phyloP scores from a whole-genome alignment of 2,888 invertebrate species.

The Cheilosia pagana region DNA sequence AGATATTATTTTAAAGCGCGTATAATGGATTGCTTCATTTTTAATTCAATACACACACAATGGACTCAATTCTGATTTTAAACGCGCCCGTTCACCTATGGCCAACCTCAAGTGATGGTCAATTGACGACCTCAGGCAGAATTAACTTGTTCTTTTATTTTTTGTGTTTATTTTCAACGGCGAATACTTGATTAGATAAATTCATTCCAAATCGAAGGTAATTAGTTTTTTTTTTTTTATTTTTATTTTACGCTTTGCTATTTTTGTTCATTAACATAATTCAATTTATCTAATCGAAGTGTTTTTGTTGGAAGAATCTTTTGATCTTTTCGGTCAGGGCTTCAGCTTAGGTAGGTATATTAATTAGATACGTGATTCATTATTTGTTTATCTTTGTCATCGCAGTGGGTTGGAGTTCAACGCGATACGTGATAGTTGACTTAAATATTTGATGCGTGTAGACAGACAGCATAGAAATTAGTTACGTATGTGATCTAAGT shows the following conservation, averaged over 20 bases:
- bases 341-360: conserved; percentile 1
- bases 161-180: background rate
- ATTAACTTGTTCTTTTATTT: conserved; percentile 3
- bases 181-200: conserved; percentile 37
- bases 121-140: conserved; percentile 39
- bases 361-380: conserved; percentile 23
- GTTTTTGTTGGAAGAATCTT: conserved; percentile 7
- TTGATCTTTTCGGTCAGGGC: conserved; percentile 33
- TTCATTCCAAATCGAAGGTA: conserved; percentile 33
- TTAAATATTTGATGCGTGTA: background rate
- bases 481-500: background rate
- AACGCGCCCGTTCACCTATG: conserved; percentile 50
- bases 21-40: too few relatives aligned
- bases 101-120: conserved; percentile 48
- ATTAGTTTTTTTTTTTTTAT: conserved; percentile 13
- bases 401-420: background rate
- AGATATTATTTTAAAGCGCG: too few relatives aligned
- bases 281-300: conserved; percentile 23
- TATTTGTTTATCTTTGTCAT: background rate
- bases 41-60: too few relatives aligned
- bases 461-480: background rate
- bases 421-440: conserved; percentile 20
- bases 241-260: background rate
- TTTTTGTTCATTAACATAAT: conserved; percentile 13
- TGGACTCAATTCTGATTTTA: conserved; percentile 22